Conservation (phyloP, 2,888 invertebrate species). For the Caenorhabditis japonica region DNA sequence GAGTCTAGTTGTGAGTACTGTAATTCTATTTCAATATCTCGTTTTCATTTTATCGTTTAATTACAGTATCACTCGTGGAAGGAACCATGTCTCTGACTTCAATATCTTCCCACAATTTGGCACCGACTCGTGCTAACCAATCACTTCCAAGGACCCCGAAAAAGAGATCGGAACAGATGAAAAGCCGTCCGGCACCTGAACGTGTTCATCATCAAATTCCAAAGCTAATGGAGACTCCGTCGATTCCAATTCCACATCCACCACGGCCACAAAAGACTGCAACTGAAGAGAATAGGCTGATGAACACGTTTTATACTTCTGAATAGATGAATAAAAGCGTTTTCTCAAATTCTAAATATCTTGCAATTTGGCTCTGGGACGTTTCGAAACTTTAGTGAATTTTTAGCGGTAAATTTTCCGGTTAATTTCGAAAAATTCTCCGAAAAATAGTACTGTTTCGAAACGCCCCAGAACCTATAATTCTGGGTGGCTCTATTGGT, state of each 20-base stretch:
- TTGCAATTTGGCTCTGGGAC: no score
- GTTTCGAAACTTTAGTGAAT: no score
- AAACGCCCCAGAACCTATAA: no score
- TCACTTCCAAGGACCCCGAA: constrained; percentile 23
- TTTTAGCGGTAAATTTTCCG: no score
- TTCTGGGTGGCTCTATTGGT: no score
- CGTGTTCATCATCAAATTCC: not conserved
- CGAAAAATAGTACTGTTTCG: no score
- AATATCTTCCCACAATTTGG: constrained; percentile 27
- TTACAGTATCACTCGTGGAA: constrained; percentile 17
- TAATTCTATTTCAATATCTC: not conserved
- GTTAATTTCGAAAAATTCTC: no score
- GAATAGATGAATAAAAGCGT: constrained; percentile 21
- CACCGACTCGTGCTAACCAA: constrained; percentile 18
- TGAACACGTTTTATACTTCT: constrained; percentile 33
- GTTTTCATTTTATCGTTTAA: not conserved
- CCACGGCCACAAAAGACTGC: not conserved
- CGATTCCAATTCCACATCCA: not conserved
- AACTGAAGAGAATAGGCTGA: constrained; percentile 33
- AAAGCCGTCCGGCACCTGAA: constrained; percentile 1
- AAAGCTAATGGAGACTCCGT: not conserved
- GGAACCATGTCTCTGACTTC: constrained; percentile 36
- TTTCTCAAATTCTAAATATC: no score
- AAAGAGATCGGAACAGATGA: constrained; percentile 2
- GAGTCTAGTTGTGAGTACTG: constrained; percentile 1